Evolutionary conservation across 2,113 vertebrate genomes (phyloP), one percentile per base, ranked within the genome.

Genomic region (Eudyptes chrysolophus): DNA sequence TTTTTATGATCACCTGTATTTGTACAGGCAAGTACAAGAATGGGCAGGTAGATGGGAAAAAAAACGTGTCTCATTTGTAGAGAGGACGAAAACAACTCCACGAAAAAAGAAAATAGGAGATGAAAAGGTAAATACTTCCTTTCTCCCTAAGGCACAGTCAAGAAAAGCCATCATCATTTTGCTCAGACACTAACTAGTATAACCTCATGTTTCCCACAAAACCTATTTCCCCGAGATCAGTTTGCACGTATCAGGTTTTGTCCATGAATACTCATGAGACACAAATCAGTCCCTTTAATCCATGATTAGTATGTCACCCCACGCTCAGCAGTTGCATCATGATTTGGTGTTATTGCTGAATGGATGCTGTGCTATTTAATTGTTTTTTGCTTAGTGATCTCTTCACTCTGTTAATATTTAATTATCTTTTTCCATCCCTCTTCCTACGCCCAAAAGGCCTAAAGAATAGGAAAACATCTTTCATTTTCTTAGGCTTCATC

Each of bases 331-430:
- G 94, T 97, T 97, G 97, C 97, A 97, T 84, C 97, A 91, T 94
- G 94, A 98, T 97, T 98, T 96, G 96, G 87, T 97, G 93, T 95
- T 91, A 94, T 89, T 97, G 95, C 92, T 89, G 97, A 97, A 95
- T 90, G 95, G 93, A 96, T 97, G 97, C 96, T 96, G 94, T 88
- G 96, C 94, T 90, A 76, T 96, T 97, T 98, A 97, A 98, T 98
- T 98, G 97, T 97, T 98, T 97, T 97, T 98, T 95, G 90, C 81
- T 95, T 95, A 93, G 97, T 93, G 96, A 94, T 97, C 98, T 95
- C 81, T 92, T 96, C 25, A 8, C 95, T 95, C 91, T 82, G 79
- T 90, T 97, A 95, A 89, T 95, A 97, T 96, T 95, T 95, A 96
- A 97, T 89, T 91, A 72, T 87, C 69, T 66, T 78, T 85, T 89